A percentile compares a stretch with the other conserved stretches of the same genome.
These are phyloP conservation scores for Nycticryphes semicollaris DNA, from an alignment of 2,113 vertebrate genomes.

Conservation along the genomic window DNA sequence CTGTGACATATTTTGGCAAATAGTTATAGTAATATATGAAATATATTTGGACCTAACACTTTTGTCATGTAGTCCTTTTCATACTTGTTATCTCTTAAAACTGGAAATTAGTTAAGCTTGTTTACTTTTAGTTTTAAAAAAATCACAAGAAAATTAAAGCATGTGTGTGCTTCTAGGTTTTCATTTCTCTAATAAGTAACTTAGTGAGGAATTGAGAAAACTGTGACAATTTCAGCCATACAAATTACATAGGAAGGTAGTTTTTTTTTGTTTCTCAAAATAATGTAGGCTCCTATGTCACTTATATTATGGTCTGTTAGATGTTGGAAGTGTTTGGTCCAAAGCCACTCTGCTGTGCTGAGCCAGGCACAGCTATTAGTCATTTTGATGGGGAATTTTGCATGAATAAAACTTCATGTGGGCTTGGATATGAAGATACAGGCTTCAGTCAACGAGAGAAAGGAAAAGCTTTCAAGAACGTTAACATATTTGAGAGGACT, in stretches of 20 bases:
- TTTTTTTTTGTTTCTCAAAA: not conserved
- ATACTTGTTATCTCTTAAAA: not conserved
- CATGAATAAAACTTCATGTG: not conserved
- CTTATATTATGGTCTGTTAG: not conserved
- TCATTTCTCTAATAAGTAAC: not conserved
- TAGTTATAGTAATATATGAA: not conserved
- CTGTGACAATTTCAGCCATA: rapidly evolving
- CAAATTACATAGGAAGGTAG: not conserved
- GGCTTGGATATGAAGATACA: not conserved
- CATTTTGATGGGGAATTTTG: not conserved
- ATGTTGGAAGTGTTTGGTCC: not conserved
- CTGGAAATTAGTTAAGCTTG: not conserved
- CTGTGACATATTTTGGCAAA: not conserved
- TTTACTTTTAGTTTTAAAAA: not conserved
- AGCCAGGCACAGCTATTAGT: not conserved
- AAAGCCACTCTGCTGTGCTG: not conserved
- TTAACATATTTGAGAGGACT: not conserved
- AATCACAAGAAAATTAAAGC: not conserved
- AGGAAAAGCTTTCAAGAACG: not conserved
- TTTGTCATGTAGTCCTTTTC: not conserved
- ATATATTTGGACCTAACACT: not conserved
- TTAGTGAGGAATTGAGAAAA: not conserved
- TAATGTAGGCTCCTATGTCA: rapidly evolving
- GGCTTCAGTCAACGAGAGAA: not conserved
- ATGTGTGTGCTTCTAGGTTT: not conserved